phyloP scores from a whole-genome alignment of 2,797 vertebrate species.

The Myotis myotis region DNA sequence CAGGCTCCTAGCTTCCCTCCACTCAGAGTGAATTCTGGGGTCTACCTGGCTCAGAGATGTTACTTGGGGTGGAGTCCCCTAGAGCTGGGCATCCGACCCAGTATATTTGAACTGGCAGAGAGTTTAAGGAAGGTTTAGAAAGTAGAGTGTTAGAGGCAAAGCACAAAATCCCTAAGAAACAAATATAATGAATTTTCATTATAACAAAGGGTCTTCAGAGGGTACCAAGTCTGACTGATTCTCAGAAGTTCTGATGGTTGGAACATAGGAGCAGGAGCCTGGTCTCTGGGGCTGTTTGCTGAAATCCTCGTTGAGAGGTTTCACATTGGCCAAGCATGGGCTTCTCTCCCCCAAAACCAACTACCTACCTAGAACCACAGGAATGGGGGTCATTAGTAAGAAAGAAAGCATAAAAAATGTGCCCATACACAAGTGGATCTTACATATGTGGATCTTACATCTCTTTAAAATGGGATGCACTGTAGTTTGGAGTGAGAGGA shows the following conservation, averaged over 20 bases:
- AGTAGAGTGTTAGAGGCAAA: slow-evolving; percentile 28
- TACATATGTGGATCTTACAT: not conserved
- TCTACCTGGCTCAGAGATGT: not conserved
- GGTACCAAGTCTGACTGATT: not conserved
- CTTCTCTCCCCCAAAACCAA: not conserved
- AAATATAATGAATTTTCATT: not conserved
- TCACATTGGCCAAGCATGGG: not conserved
- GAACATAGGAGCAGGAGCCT: not conserved
- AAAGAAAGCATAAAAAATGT: not conserved
- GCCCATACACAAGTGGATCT: not conserved
- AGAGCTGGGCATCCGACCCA: not conserved
- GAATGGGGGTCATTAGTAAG: not conserved
- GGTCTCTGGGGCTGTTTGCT: not conserved
- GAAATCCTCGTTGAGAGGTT: not conserved
- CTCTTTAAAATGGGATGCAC: not conserved
- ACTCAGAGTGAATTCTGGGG: not conserved
- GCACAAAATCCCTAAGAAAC: not conserved
- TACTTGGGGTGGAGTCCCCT: not conserved
- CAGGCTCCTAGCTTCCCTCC: not conserved
- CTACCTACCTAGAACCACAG: not conserved
- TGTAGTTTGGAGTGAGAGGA: not conserved
- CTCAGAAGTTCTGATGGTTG: not conserved
- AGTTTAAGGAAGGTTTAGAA: not conserved
- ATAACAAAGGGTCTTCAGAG: not conserved
- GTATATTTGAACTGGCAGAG: not conserved